Evolutionary conservation across 2,113 vertebrate genomes (phyloP), one percentile per base, ranked within the genome.

Genomic region (Ciconia boyciana): DNA sequence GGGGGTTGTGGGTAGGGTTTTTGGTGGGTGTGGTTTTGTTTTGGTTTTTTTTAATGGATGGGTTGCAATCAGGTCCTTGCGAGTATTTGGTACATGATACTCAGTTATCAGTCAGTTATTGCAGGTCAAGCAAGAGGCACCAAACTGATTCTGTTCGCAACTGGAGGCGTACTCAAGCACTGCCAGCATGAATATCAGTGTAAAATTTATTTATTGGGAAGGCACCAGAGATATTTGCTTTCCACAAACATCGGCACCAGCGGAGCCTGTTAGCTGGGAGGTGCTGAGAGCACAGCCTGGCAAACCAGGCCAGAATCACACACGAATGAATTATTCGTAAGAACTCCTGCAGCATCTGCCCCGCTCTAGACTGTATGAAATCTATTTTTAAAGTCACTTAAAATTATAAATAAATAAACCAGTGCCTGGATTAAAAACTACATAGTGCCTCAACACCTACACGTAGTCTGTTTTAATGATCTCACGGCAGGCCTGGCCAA

Each of bases 321-420:
- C 43, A 46, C 0, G 1, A 76, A 95, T 93, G 7, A 96, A 97
- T 94, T 90, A 97, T 95, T 94, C 83, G 84, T 93, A 83, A 93
- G 68, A 93, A 88, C 43, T 94, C 28, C 82, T 88, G 62, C 71
- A 93, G 78, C 82, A 75, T 90, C 75, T 95, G 75, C 78, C 78
- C 62, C 2, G 0, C 62, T 91, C 89, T 10, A 43, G 44, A 51
- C 71, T 26, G n/a, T 72, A 87, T n/a, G 1, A 1, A 93, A 89
- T 94, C 89, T 94, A 96, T 96, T 95, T 95, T 96, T 90, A 95
- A 97, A 97, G 91, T 83, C 85, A 94, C 93, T 97, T 94, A 96
- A 79, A 94, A 96, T 70, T 77, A 91, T 95, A 96, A 96, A 97
- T 95, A 95, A 95, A 95, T 96, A 96, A 96, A 91, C 34, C 12